A percentile compares a stretch with the other conserved stretches of the same genome.
These are phyloP conservation scores for Galbula dea DNA, from an alignment of 2,113 vertebrate species.

Conservation along the genomic window DNA sequence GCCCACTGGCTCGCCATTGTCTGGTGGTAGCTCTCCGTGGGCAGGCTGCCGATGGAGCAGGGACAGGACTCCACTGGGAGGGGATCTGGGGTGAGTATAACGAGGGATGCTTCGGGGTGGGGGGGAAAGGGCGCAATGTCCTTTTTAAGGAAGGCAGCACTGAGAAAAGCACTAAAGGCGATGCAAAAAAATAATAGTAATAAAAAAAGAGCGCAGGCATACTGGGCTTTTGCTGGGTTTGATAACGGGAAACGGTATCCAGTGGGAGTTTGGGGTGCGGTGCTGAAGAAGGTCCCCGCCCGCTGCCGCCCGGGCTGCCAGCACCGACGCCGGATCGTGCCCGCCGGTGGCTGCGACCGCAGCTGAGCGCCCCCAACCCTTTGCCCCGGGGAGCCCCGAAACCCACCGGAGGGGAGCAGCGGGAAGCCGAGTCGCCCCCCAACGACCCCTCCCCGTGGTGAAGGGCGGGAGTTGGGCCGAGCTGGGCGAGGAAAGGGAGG, in stretches of 20 bases:
- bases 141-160: no score
- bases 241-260: background rate
- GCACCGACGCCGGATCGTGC: background rate
- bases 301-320: background rate
- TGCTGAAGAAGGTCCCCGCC: background rate
- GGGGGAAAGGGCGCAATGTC: no score
- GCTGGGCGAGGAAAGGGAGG: background rate
- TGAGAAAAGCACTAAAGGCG: background rate
- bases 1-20: background rate
- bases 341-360: background rate
- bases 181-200: no score
- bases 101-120: background rate
- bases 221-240: background rate
- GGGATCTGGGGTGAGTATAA: background rate
- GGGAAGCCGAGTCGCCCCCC: background rate
- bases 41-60: background rate
- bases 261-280: background rate
- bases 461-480: background rate
- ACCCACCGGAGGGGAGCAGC: background rate
- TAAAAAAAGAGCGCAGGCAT: background rate
- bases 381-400: background rate
- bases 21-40: background rate
- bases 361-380: no score
- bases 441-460: no score
- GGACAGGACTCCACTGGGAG: background rate